phyloP scores from a whole-genome alignment of 1,140 invertebrate species.

The Drosophila murphyi region DNA sequence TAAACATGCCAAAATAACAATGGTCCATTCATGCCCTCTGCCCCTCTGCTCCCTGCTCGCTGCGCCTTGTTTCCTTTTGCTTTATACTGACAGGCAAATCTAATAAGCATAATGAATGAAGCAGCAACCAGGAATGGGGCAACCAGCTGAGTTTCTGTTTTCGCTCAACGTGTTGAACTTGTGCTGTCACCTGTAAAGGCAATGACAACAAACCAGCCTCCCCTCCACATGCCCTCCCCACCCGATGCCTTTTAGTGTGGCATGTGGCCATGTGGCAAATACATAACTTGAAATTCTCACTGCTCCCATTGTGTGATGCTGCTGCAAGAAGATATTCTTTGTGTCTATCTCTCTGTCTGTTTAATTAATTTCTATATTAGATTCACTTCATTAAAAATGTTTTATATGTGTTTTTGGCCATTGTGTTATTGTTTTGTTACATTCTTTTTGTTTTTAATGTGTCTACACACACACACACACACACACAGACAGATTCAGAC shows the following conservation, averaged over 20 bases:
- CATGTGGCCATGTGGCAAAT: constrained; percentile 52
- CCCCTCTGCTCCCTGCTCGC: not conserved
- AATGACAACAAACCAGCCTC: constrained; percentile 45
- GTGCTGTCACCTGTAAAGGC: constrained; percentile 81
- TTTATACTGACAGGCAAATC: constrained; percentile 62
- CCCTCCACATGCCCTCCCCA: not conserved
- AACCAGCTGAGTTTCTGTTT: constrained; percentile 74
- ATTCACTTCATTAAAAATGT: constrained; percentile 79
- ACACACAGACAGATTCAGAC: too few relatives aligned
- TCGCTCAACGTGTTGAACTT: constrained; percentile 76
- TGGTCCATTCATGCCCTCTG: constrained; percentile 25
- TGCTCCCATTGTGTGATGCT: constrained; percentile 10
- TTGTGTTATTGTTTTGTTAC: constrained; percentile 21
- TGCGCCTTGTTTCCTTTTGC: not conserved
- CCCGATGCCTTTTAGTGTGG: not conserved
- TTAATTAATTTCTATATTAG: constrained; percentile 82
- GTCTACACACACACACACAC: too few relatives aligned
- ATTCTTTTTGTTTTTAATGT: constrained; percentile 14
- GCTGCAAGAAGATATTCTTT: constrained; percentile 36
- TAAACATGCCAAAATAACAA: constrained; percentile 76
- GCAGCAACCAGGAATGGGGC: constrained; percentile 11
- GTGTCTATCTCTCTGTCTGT: constrained; percentile 44
- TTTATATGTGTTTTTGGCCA: constrained; percentile 20
- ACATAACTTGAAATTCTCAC: constrained; percentile 71
- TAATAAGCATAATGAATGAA: constrained; percentile 81